phyloP scores from a whole-genome alignment of 2,797 vertebrate genomes.

The Falco concolor region DNA sequence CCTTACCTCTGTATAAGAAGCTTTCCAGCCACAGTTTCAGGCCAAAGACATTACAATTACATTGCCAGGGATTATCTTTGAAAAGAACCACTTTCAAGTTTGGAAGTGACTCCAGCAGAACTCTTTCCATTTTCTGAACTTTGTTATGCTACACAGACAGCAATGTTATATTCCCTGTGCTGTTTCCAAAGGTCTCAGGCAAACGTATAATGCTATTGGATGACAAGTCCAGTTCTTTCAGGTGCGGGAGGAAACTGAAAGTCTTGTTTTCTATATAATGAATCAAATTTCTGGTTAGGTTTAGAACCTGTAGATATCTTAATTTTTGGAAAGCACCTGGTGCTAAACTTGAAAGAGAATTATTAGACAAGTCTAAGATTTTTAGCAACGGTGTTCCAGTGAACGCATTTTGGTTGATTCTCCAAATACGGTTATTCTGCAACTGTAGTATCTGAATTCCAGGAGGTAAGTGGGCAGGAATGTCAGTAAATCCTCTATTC shows the following conservation, averaged over 20 bases:
- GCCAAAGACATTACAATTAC: constrained; percentile 88
- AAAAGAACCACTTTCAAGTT: constrained; percentile 83
- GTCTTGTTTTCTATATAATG: constrained; percentile 85
- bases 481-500: constrained; percentile 82
- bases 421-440: constrained; percentile 89
- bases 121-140: constrained; percentile 84
- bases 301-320: constrained; percentile 82
- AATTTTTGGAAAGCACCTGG: constrained; percentile 84
- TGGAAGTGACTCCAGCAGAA: constrained; percentile 84
- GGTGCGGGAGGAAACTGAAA: constrained; percentile 81
- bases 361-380: constrained; percentile 89
- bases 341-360: constrained; percentile 86
- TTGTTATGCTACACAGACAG: constrained; percentile 86
- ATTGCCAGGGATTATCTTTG: constrained; percentile 90
- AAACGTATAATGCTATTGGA: constrained; percentile 86
- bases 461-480: constrained; percentile 81
- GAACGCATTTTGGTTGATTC: constrained; percentile 84
- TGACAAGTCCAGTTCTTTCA: constrained; percentile 89
- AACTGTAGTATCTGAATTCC: constrained; percentile 86
- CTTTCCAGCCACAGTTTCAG: constrained; percentile 97
- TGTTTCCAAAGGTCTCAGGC: constrained; percentile 80
- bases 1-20: constrained; percentile 91
- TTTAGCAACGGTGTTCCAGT: constrained; percentile 80
- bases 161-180: constrained; percentile 85
- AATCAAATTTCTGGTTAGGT: constrained; percentile 86